Conservation (phyloP, 2,888 invertebrate species). For the Eupithecia subfuscata region DNA sequence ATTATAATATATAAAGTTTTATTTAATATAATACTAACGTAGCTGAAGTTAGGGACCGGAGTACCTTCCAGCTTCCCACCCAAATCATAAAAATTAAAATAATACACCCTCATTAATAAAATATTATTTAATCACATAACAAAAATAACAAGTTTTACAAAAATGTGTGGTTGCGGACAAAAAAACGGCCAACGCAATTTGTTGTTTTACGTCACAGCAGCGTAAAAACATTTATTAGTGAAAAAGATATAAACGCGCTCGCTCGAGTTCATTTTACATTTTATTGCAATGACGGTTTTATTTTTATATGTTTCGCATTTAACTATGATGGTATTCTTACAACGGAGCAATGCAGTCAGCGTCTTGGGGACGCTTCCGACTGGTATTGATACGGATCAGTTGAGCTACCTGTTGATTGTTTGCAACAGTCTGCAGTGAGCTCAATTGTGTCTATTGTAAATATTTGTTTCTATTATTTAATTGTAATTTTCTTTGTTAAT, state of each 20-base stretch:
- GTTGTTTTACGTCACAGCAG: neutral
- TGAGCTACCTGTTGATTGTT: too few species aligned
- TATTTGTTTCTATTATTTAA: too few species aligned
- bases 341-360: too few species aligned
- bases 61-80: neutral
- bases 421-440: too few species aligned
- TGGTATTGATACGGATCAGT: too few species aligned
- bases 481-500: too few species aligned
- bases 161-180: neutral
- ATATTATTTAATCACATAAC: too few species aligned
- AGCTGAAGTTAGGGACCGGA: neutral
- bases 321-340: neutral
- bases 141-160: neutral
- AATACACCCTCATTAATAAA: neutral
- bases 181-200: neutral
- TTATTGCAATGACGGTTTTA: neutral
- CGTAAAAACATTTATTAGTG: conserved; percentile 4
- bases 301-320: neutral
- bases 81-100: neutral
- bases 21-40: too few species aligned
- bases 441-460: too few species aligned
- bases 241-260: conserved; percentile 43
- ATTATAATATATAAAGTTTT: too few species aligned
- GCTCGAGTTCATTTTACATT: neutral
- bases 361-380: too few species aligned